Evolutionary conservation across 2,113 vertebrate species (phyloP), one percentile per base, ranked within the genome.

Genomic region (Semnornis frantzii): DNA sequence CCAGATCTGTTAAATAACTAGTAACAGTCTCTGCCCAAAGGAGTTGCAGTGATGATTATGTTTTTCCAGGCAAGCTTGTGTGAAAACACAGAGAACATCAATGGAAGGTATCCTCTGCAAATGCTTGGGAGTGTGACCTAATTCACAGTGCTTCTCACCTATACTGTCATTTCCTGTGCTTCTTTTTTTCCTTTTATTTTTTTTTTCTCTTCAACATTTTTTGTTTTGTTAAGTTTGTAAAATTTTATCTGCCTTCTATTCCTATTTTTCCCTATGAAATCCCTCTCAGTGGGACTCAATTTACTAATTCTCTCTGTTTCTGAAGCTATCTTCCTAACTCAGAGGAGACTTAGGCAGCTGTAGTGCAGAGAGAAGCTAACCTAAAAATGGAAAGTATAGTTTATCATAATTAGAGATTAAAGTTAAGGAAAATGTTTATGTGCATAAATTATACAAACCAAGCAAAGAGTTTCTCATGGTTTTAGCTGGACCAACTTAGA

Each of bases 241-340:
- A 81, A 14, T 75, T 88, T 72, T 24, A 44, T 74, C 34, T 76
- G 23, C 16, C 30, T 86, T 92, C 48, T 82, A 9, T 83, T 82
- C 12, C 27, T 44, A 76, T 87, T 82, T 75, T 30, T 5, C 10
- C 8, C 8, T 54, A 16, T 70, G 71, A 90, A 90, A 72, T 64
- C 4, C 24, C 8, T 87, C 52, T 81, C 50, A 44, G 24, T 76
- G 65, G 60, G 44, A 62, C 44, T 65, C 58, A 73, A 1, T 76
- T 50, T 90, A 62, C 28, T 95, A 68, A 90, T 94, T 94, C 31
- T 80, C 20, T 81, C 44, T 5, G 2, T 83, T 93, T 76, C 76
- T 87, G 14, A 77, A 86, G 57, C 80, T 94, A 76, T 59, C 83
- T 89, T 94, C 39, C 48, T 65, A 92, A 87, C 37, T 85, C 58